phyloP scores from a whole-genome alignment of 2,113 vertebrate genomes.

The Aphelocoma coerulescens region DNA sequence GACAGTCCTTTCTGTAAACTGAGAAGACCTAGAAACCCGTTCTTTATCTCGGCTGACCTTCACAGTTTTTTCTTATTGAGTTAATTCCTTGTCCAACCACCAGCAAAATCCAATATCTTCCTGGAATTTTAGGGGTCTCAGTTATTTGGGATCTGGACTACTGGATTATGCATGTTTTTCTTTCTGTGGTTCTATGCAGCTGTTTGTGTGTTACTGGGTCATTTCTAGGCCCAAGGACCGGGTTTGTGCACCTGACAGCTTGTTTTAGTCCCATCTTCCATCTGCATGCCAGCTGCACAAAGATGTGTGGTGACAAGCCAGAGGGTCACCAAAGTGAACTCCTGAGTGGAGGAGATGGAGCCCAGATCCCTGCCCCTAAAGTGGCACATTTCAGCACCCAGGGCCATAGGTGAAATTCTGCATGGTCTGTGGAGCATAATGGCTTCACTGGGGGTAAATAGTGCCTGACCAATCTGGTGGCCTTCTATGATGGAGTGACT shows the following conservation, averaged over 20 bases:
- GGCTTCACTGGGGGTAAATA: not conserved
- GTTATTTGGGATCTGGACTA: not conserved
- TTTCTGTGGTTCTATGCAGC: not conserved
- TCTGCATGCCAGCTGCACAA: not conserved
- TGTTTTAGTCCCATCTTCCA: not conserved
- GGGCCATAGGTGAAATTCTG: not conserved
- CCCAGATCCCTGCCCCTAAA: not conserved
- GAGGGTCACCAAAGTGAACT: not conserved
- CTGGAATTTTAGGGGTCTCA: not conserved
- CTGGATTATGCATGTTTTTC: not conserved
- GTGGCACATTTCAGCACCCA: not conserved
- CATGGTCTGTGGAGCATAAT: not conserved
- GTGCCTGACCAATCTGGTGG: not conserved
- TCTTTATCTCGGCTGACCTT: accelerated
- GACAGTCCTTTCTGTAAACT: not conserved
- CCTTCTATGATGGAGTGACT: not conserved
- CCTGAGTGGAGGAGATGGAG: not conserved
- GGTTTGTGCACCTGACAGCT: not conserved
- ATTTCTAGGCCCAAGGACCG: not conserved
- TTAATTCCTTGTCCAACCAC: not conserved
- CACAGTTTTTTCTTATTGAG: not conserved
- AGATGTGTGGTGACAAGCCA: not conserved
- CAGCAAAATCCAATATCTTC: not conserved
- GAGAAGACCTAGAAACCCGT: accelerated
- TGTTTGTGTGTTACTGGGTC: not conserved